Conservation (phyloP, 1,140 invertebrate species). For the Trichonephila inaurata region DNA sequence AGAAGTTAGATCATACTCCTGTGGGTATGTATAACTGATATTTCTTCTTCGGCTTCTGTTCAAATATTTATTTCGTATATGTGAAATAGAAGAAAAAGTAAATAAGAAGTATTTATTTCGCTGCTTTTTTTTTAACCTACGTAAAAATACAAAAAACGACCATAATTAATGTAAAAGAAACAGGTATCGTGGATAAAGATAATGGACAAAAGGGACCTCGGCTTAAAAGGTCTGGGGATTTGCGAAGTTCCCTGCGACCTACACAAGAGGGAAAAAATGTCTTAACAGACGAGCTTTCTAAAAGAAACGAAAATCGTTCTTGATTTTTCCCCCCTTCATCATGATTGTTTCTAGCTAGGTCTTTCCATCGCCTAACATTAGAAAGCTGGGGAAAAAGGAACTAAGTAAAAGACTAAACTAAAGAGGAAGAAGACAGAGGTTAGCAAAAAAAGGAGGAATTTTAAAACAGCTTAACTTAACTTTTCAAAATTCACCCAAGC, state of each 20-base stretch:
- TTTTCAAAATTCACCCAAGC: neutral
- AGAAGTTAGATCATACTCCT: no score
- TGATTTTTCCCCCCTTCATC: neutral
- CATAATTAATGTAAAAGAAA: neutral
- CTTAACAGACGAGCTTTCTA: neutral
- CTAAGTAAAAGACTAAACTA: neutral
- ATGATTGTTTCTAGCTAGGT: neutral
- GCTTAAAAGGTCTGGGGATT: neutral
- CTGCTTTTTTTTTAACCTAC: no score
- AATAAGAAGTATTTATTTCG: no score
- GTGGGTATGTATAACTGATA: no score
- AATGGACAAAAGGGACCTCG: neutral
- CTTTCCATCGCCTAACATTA: neutral
- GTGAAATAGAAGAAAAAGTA: no score
- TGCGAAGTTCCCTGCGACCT: neutral
- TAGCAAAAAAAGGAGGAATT: neutral
- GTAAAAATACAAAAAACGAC: no score
- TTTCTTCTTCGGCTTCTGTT: no score
- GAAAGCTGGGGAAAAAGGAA: neutral
- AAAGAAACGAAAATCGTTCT: neutral
- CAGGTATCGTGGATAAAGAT: neutral
- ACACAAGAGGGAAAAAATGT: neutral
- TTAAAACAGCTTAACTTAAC: neutral
- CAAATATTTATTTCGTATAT: no score
- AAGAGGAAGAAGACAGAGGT: neutral